phyloP scores from a whole-genome alignment of 2,888 invertebrate species.

The Sarcophaga variegata region DNA sequence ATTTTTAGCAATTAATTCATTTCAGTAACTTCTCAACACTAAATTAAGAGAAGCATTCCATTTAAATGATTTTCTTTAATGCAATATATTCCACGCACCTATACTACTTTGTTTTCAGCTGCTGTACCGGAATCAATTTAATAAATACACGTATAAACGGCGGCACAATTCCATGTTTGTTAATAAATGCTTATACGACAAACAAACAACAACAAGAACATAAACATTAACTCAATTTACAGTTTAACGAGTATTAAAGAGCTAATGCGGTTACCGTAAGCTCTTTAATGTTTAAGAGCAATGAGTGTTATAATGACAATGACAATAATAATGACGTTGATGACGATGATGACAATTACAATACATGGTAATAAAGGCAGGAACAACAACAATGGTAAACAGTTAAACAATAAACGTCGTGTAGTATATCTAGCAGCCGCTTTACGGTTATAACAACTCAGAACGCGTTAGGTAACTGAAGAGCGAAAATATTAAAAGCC shows the following conservation, averaged over 20 bases:
- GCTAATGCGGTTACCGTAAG: slow-evolving; percentile 56
- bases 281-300: not conserved
- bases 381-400: slow-evolving; percentile 25
- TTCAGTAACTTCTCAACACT: too few species aligned
- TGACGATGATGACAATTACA: slow-evolving; percentile 29
- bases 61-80: too few species aligned
- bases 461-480: slow-evolving; percentile 70
- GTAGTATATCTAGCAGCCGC: slow-evolving; percentile 53
- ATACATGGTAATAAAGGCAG: not conserved
- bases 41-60: too few species aligned
- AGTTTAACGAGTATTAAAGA: slow-evolving; percentile 49
- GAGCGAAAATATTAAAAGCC: slow-evolving; percentile 66
- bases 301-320: not conserved
- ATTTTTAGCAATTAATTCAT: too few species aligned
- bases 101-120: not conserved
- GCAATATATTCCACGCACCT: not conserved
- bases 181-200: slow-evolving; percentile 36
- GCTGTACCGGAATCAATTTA: not conserved
- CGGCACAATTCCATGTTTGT: slow-evolving; percentile 31
- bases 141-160: slow-evolving; percentile 28
- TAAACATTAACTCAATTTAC: slow-evolving; percentile 48
- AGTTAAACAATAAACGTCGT: slow-evolving; percentile 43
- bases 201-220: slow-evolving; percentile 30
- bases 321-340: not conserved
- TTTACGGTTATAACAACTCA: slow-evolving; percentile 70